These are phyloP conservation scores for Trachops cirrhosus DNA, from an alignment of 2,797 vertebrate genomes.

Conservation along the genomic window DNA sequence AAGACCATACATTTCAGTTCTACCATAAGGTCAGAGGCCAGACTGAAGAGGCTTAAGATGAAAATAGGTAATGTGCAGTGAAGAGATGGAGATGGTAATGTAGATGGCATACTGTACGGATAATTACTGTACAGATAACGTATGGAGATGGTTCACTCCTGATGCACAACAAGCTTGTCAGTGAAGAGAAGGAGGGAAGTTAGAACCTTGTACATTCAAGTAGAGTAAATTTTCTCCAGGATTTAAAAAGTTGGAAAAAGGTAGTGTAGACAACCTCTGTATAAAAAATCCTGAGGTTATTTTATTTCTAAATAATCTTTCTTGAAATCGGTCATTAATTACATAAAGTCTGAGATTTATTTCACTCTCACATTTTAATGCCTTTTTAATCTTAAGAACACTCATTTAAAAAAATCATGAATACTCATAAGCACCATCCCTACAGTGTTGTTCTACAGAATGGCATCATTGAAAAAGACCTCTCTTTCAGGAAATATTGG, in stretches of 20 bases:
- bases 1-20: background rate
- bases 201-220: background rate
- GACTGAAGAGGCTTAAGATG: background rate
- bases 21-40: background rate
- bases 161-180: background rate
- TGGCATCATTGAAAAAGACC: conserved; percentile 64
- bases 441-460: conserved; percentile 35
- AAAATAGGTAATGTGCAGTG: background rate
- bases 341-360: conserved; percentile 1
- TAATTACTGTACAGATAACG: background rate
- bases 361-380: background rate
- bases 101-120: background rate
- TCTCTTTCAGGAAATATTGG: conserved; percentile 73
- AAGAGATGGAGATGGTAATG: background rate
- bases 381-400: conserved; percentile 34
- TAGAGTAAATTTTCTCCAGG: background rate
- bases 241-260: background rate
- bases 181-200: background rate
- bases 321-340: background rate
- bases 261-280: background rate
- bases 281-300: background rate
- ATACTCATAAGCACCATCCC: background rate
- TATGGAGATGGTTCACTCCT: background rate
- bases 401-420: background rate
- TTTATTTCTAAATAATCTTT: conserved; percentile 48